Percentiles rank a stretch among this genome's conserved stretches.
Conservation (phyloP, 1,140 invertebrate genomes). For the Diachasmimorpha longicaudata region DNA sequence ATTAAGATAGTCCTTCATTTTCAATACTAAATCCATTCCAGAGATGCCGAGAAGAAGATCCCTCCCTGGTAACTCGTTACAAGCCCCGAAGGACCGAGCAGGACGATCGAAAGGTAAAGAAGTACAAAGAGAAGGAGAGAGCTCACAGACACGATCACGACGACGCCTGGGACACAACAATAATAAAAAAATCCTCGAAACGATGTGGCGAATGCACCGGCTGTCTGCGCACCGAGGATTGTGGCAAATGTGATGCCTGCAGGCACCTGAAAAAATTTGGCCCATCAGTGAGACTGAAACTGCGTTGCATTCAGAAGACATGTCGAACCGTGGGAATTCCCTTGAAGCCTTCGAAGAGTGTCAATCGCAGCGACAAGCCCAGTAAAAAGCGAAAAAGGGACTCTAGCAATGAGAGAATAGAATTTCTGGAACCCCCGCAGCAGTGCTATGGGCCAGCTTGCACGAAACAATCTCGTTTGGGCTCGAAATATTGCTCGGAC, state of each 20-base stretch:
- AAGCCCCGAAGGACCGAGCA: constrained; percentile 72
- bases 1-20: no score
- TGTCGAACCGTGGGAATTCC: constrained; percentile 55
- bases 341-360: constrained; percentile 54
- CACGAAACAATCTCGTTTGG: constrained; percentile 74
- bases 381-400: constrained; percentile 59
- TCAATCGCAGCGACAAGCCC: constrained; percentile 51
- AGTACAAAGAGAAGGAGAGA: constrained; percentile 54
- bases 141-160: constrained; percentile 50
- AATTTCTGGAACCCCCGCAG: constrained; percentile 63
- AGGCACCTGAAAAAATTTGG: constrained; percentile 81
- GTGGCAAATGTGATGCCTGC: constrained; percentile 86
- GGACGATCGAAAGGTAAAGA: constrained; percentile 61
- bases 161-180: constrained; percentile 43
- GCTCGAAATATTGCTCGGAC: constrained; percentile 95
- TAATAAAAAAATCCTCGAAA: constrained; percentile 58
- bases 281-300: constrained; percentile 72
- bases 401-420: constrained; percentile 64
- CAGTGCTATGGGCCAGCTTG: constrained; percentile 95
- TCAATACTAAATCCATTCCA: constrained; percentile 39
- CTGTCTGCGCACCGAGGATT: constrained; percentile 81
- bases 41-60: constrained; percentile 82
- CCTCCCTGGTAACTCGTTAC: constrained; percentile 80
- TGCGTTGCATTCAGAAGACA: constrained; percentile 70
- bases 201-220: constrained; percentile 85